Base-by-base conservation (phyloP, 2,888 invertebrate genomes). In the Charanyca ferruginea region DNA sequence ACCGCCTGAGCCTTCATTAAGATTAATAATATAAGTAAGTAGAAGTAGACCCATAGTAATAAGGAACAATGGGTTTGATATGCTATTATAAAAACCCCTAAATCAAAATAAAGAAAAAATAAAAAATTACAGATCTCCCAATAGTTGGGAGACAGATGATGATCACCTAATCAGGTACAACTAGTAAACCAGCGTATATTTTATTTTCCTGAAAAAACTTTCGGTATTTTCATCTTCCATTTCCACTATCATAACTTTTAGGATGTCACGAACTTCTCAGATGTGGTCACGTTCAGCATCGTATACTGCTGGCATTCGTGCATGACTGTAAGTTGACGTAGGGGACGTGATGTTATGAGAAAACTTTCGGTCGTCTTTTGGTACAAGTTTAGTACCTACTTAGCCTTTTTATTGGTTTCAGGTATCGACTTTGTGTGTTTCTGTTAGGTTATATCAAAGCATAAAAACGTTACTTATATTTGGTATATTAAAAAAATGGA, bases 281-380 rank as follows among this genome's bases (percentile, higher is more conserved):
- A 73, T 74, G 54, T 55, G 45, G 54, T 75, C 71, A 72, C 68
- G 71, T 74, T 13, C 28, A 5, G n/a, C 41, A 68, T 75, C 54
- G 25, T 53, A 55, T 44, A 42, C 11, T 22, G 23, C 16, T 49
- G 22, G 16, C 38, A 38, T 35, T 45, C 75, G 45, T 47, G 68
- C 53, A 54, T 51, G 59, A 35, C 45, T 22, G 7, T 49, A 45
- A 51, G 49, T 60, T 75, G 59, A 51, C 58, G 54, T 22, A 49
- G n/a, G 18, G 25, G 20, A 73, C 75, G 54, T 60, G 59, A 49
- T 9, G 38, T 54, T 23, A 16, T 9, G 23, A 23, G 11, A 11
- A 38, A 48, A 42, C 25, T 23, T 54, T 52, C 28, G 25, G 11
- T 23, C 11, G 18, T 22, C n/a, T 42, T 54, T 65, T 11, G 6